Conservation (phyloP, 2,888 invertebrate genomes). For the Ochlodes sylvanus region DNA sequence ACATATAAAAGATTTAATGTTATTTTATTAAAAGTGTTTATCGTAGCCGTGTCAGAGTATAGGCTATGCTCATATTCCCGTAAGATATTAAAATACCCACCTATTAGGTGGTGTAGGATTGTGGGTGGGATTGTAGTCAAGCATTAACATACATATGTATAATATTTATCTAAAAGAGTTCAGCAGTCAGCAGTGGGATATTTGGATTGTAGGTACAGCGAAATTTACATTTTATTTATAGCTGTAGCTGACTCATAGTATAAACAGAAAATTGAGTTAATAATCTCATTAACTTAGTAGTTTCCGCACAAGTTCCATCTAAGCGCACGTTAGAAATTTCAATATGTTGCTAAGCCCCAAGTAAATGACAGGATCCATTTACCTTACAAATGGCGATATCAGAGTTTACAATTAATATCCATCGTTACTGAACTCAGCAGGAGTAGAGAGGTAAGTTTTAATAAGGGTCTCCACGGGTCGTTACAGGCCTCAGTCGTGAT, state of each 20-base stretch:
- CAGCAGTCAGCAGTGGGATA: no score
- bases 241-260: neutral
- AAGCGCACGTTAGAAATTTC: constrained; percentile 20
- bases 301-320: constrained; percentile 1
- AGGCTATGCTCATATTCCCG: no score
- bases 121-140: no score
- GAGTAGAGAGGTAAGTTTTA: constrained; percentile 69
- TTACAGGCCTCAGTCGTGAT: constrained; percentile 54
- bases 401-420: constrained; percentile 73
- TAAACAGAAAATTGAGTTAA: neutral
- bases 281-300: constrained; percentile 9
- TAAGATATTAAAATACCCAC: no score
- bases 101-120: no score
- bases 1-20: no score
- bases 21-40: no score
- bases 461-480: constrained; percentile 78
- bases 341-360: constrained; percentile 28
- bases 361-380: constrained; percentile 39
- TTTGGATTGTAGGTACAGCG: no score
- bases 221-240: no score
- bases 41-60: no score
- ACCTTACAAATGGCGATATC: constrained; percentile 62
- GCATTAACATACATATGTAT: no score
- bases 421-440: constrained; percentile 71
- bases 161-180: no score